Evolutionary conservation across 2,888 invertebrate species (phyloP).

Genomic region (Zele albiditarsus): DNA sequence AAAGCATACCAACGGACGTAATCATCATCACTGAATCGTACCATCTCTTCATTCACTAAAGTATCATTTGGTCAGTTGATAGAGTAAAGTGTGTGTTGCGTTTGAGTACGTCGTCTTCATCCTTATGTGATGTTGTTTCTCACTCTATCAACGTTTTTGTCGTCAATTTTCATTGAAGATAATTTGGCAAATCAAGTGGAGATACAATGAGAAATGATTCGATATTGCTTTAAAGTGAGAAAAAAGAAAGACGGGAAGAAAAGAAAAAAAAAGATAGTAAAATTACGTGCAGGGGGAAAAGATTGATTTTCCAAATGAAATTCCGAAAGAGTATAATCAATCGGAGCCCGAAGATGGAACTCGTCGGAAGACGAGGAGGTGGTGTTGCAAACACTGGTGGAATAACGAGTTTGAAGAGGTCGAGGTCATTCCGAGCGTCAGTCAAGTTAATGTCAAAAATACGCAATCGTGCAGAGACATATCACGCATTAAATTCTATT

Average conservation of each 20-base stretch:
- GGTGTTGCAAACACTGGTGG: slow-evolving; percentile 39
- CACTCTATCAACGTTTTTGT: neutral
- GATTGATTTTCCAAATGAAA: slow-evolving; percentile 61
- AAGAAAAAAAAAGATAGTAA: neutral
- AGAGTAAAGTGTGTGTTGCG: too few relatives aligned
- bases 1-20: slow-evolving; percentile 11
- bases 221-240: neutral
- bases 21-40: neutral
- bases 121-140: neutral
- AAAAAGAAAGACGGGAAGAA: neutral
- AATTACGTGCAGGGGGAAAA: neutral
- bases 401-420: slow-evolving; percentile 64
- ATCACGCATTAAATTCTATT: slow-evolving; percentile 21
- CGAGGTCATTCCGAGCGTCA: slow-evolving; percentile 68
- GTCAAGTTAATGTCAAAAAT: slow-evolving; percentile 67
- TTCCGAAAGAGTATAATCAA: slow-evolving; percentile 57
- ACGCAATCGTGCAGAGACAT: slow-evolving; percentile 47
- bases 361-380: slow-evolving; percentile 57
- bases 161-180: slow-evolving; percentile 23
- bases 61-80: neutral
- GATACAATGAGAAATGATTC: slow-evolving; percentile 11
- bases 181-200: slow-evolving; percentile 9
- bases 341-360: slow-evolving; percentile 65
- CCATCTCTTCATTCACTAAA: slow-evolving; percentile 27
- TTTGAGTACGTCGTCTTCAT: neutral